Percentiles rank a stretch among this genome's conserved stretches.
Conservation (phyloP, 2,888 invertebrate genomes). For the Lasius fuliginosus region DNA sequence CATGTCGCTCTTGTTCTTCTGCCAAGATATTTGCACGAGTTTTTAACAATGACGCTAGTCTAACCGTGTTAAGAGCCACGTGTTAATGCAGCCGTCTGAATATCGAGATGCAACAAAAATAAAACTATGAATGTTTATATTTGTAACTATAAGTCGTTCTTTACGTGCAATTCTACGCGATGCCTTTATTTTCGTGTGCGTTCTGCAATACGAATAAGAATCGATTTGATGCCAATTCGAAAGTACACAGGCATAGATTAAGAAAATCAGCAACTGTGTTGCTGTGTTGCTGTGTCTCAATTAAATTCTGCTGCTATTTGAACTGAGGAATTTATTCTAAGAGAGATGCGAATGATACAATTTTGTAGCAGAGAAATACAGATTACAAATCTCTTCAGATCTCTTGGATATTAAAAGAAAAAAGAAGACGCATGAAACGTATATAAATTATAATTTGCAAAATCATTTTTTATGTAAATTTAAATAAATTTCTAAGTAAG, state of each 20-base stretch:
- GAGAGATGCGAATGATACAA: neutral
- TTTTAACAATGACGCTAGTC: constrained; percentile 3
- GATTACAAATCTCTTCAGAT: neutral
- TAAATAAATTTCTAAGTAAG: neutral
- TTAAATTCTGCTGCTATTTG: neutral
- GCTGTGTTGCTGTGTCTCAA: too few species aligned
- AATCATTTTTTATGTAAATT: neutral
- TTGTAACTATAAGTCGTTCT: neutral
- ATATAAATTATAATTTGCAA: constrained; percentile 6
- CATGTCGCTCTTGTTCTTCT: neutral
- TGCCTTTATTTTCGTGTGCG: neutral
- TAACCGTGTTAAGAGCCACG: neutral
- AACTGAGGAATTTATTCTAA: neutral
- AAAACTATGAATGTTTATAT: constrained; percentile 30
- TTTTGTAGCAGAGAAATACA: neutral
- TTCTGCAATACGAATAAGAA: neutral
- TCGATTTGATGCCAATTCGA: neutral
- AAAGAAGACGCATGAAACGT: neutral
- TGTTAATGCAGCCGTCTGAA: constrained; percentile 2
- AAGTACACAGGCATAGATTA: neutral
- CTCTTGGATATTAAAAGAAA: neutral
- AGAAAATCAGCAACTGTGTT: constrained; percentile 9
- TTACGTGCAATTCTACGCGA: neutral
- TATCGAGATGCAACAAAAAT: neutral
- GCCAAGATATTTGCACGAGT: constrained; percentile 20